Evolutionary conservation across 2,113 vertebrate genomes (phyloP).

Genomic region (Lates calcarifer): DNA sequence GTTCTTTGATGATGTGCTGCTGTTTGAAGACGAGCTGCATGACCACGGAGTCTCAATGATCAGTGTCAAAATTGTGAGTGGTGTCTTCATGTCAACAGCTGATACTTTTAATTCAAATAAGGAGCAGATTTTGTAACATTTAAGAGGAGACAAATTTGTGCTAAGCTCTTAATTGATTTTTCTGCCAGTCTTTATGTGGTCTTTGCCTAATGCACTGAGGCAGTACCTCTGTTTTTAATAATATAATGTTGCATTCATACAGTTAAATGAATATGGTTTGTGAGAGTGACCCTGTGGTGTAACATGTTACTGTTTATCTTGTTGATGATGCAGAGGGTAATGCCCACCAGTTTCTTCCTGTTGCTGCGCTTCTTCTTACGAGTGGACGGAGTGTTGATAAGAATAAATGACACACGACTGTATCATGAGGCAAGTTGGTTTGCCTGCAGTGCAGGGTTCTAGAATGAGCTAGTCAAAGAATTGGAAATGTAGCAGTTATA

Average conservation of each 20-base stretch:
- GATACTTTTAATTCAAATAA: neutral
- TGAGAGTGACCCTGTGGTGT: neutral
- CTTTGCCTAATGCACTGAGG: neutral
- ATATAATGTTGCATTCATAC: neutral
- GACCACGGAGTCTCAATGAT: conserved; percentile 97
- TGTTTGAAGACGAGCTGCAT: conserved; percentile 98
- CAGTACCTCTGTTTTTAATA: neutral
- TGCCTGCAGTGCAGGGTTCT: neutral
- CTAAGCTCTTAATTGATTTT: neutral
- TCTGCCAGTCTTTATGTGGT: neutral
- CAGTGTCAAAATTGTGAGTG: conserved; percentile 95
- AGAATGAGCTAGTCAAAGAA: neutral
- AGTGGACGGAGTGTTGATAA: conserved; percentile 95
- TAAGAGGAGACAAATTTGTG: neutral
- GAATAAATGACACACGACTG: conserved; percentile 95
- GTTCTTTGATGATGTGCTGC: conserved; percentile 97
- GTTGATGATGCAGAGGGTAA: conserved; percentile 90
- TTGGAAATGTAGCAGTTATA: neutral
- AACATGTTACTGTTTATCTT: neutral
- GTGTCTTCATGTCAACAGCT: neutral
- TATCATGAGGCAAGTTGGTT: conserved; percentile 89
- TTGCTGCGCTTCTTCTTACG: conserved; percentile 95
- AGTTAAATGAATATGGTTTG: neutral
- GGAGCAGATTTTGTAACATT: neutral
- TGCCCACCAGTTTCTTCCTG: conserved; percentile 97